A percentile compares a stretch with the other conserved stretches of the same genome.
phyloP scores from a whole-genome alignment of 92 coral and sea anemone species.

The Metridium senile region DNA sequence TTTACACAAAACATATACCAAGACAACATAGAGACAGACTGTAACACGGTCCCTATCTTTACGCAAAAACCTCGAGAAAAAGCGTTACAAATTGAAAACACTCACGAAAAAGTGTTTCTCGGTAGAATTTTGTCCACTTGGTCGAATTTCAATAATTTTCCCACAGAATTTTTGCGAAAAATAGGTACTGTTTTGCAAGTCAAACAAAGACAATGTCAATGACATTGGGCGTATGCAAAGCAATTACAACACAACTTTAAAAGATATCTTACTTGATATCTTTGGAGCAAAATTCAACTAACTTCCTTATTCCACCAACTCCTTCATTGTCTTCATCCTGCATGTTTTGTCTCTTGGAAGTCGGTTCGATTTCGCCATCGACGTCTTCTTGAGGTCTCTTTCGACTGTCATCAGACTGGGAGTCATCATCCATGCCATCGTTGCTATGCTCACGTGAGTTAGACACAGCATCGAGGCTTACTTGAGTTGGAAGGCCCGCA shows the following conservation, averaged over 20 bases:
- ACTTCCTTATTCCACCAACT: constrained; percentile 92
- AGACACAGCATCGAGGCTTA: constrained; percentile 54
- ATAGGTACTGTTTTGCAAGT: too few relatives aligned
- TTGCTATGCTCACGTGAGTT: constrained; percentile 59
- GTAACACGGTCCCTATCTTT: too few relatives aligned
- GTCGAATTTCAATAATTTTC: too few relatives aligned
- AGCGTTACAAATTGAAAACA: too few relatives aligned
- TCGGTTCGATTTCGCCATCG: constrained; percentile 64
- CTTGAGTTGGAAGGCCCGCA: constrained; percentile 87
- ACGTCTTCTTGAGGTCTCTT: constrained; percentile 66
- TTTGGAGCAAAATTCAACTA: constrained; percentile 98
- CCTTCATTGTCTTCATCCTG: constrained; percentile 77
- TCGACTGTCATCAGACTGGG: constrained; percentile 59
- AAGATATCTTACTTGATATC: constrained; percentile 89
- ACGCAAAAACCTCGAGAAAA: too few relatives aligned
- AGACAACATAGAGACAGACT: too few relatives aligned
- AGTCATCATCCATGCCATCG: constrained; percentile 47
- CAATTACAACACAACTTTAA: constrained; percentile 5
- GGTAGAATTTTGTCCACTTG: too few relatives aligned
- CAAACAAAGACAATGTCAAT: constrained; percentile 13
- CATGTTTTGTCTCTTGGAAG: constrained; percentile 65
- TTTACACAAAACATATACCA: too few relatives aligned
- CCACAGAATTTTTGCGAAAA: too few relatives aligned
- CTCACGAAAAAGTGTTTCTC: too few relatives aligned
- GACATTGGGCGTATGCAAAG: constrained; percentile 1